Conservation (phyloP, 2,888 invertebrate species). For the Hyppa rectilinea region DNA sequence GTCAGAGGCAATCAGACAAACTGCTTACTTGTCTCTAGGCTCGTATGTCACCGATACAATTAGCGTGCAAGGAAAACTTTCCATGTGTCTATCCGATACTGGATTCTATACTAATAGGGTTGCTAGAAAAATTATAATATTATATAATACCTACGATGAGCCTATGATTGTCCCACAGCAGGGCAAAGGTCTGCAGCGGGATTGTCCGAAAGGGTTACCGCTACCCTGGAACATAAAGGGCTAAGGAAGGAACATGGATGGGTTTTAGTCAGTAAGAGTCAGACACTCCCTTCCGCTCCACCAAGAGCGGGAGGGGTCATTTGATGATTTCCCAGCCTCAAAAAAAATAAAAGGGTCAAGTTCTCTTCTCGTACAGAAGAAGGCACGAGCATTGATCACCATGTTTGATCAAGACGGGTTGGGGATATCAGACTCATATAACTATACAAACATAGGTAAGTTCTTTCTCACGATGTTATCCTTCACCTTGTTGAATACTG, state of each 20-base stretch:
- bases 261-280: no score
- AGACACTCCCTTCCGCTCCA: no score
- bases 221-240: no score
- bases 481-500: no score
- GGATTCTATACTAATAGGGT: constrained; percentile 27
- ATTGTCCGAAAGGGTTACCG: no score
- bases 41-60: constrained; percentile 35
- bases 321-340: no score
- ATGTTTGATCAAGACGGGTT: neutral
- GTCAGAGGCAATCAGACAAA: constrained; percentile 45
- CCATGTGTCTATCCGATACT: constrained; percentile 18
- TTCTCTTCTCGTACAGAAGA: neutral
- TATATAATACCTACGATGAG: neutral
- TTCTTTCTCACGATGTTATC: neutral
- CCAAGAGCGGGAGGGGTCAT: no score
- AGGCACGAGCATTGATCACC: neutral
- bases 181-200: no score
- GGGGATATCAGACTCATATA: neutral
- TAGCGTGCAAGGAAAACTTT: constrained; percentile 47
- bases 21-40: constrained; percentile 44
- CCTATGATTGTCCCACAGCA: neutral
- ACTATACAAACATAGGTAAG: neutral
- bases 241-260: no score
- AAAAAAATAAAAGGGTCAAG: no score
- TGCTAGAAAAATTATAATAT: constrained; percentile 16